Evolutionary conservation across 92 coral and sea anemone species (phyloP).

Genomic region (Porites divaricata): DNA sequence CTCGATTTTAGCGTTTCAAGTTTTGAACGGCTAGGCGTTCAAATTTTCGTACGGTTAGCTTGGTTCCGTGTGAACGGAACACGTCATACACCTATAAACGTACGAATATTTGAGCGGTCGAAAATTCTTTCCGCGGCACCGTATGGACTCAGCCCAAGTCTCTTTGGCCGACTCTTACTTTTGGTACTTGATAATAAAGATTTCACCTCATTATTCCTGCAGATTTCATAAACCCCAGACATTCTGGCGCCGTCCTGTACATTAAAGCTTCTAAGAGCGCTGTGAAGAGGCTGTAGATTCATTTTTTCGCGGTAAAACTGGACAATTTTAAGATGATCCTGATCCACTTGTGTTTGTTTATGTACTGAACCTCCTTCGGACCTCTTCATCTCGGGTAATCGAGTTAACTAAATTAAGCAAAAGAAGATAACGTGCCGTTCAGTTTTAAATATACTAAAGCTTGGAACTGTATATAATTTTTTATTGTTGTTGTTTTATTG

Average conservation of each 20-base stretch:
- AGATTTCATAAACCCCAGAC: conserved; percentile 97
- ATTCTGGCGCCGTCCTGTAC: conserved; percentile 88
- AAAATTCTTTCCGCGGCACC: too few relatives aligned
- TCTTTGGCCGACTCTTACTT: too few relatives aligned
- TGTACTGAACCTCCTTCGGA: background rate
- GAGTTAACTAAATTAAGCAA: background rate
- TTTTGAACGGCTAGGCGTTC: too few relatives aligned
- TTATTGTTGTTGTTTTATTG: too few relatives aligned
- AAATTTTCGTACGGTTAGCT: too few relatives aligned
- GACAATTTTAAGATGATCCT: conserved; percentile 71
- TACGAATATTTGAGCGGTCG: too few relatives aligned
- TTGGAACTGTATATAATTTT: too few relatives aligned
- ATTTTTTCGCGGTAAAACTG: conserved; percentile 76
- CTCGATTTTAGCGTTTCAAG: too few relatives aligned
- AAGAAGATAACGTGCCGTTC: background rate
- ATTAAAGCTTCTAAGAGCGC: conserved; percentile 93
- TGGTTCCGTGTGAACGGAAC: too few relatives aligned
- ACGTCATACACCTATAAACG: too few relatives aligned
- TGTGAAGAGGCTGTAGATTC: conserved; percentile 75
- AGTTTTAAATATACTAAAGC: background rate
- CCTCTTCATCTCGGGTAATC: conserved; percentile 13
- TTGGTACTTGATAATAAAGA: too few relatives aligned
- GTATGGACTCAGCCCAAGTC: too few relatives aligned
- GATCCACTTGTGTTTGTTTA: conserved; percentile 51
- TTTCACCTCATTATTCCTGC: conserved; percentile 56